Evolutionary conservation across 2,113 vertebrate genomes (phyloP).

Genomic region (Gymnarchus niloticus): DNA sequence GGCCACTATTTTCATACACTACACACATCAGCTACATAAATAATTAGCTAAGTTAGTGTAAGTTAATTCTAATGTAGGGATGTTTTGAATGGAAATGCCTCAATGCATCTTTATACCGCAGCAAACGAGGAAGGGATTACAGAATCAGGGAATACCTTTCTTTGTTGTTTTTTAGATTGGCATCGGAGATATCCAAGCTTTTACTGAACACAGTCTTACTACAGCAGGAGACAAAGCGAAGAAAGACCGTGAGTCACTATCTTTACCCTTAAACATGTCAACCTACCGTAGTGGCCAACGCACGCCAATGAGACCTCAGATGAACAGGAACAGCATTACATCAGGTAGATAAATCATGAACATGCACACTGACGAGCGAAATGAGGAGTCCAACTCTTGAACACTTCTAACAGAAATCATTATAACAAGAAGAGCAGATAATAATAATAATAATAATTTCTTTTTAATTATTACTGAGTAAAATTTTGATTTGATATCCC

Average conservation of each 20-base stretch:
- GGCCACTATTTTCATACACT: background rate
- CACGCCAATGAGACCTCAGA: background rate
- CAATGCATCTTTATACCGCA: conserved; percentile 71
- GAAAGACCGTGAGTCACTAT: conserved; percentile 62
- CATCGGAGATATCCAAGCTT: conserved; percentile 95
- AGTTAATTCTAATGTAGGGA: background rate
- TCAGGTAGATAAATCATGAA: too few relatives aligned
- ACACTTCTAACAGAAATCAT: too few relatives aligned
- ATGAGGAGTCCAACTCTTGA: too few relatives aligned
- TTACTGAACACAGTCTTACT: conserved; percentile 98
- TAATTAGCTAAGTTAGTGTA: background rate
- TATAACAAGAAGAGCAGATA: too few relatives aligned
- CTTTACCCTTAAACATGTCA: conserved; percentile 16
- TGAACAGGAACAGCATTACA: background rate
- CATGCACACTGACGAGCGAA: too few relatives aligned
- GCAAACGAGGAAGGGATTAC: conserved; percentile 54
- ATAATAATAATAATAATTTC: too few relatives aligned
- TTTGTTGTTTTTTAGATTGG: conserved; percentile 90
- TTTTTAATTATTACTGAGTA: too few relatives aligned
- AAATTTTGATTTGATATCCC: too few relatives aligned
- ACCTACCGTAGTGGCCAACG: background rate
- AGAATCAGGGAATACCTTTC: conserved; percentile 83
- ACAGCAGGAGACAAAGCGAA: conserved; percentile 83
- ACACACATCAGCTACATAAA: background rate
- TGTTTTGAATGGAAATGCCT: conserved; percentile 50